These are phyloP conservation scores for Heliocidaris erythrogramma DNA, from an alignment of 35 echinoderm and acorn worm species.

Conservation along the genomic window DNA sequence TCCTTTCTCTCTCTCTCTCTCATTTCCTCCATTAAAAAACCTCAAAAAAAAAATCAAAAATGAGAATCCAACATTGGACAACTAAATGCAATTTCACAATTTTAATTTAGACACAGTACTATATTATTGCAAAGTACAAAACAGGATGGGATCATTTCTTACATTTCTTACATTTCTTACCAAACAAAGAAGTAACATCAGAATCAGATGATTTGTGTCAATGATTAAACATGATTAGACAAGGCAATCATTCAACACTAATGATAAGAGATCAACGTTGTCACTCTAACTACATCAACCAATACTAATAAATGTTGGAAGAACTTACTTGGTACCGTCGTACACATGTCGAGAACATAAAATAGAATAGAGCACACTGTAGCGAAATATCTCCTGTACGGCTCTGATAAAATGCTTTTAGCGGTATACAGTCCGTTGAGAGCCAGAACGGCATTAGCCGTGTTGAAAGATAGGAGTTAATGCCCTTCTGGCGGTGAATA, in stretches of 20 bases:
- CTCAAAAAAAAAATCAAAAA: neutral
- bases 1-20: too few species aligned
- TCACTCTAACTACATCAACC: neutral
- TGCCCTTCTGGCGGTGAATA: neutral
- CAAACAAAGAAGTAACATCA: neutral
- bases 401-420: too few species aligned
- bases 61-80: neutral
- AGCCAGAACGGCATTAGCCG: too few species aligned
- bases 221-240: neutral
- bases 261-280: neutral
- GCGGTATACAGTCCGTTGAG: too few species aligned
- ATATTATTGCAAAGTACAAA: slow-evolving; percentile 47
- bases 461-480: too few species aligned
- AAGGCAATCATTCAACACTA: neutral
- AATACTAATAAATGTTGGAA: neutral
- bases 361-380: neutral
- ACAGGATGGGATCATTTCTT: neutral
- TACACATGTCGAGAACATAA: neutral
- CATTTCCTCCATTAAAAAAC: neutral
- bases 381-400: too few species aligned
- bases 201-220: neutral
- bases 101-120: slow-evolving; percentile 19
- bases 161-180: too few species aligned
- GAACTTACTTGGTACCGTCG: neutral
- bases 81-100: neutral